Evolutionary conservation across 2,888 invertebrate species (phyloP), one percentile per base, ranked within the genome.

Genomic region (Phymatocera aterrima): DNA sequence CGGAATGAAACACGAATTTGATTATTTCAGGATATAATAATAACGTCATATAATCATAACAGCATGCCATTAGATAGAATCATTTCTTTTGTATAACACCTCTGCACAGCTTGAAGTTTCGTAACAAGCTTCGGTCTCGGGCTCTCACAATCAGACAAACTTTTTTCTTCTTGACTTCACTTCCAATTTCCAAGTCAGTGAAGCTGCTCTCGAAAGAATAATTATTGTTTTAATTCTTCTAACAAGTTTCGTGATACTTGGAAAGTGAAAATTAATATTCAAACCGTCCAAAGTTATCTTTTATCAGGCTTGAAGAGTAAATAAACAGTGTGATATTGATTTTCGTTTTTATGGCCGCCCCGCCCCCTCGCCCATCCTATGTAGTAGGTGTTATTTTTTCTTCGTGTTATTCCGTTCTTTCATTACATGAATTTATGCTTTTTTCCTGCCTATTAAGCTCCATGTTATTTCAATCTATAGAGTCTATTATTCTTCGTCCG

Each of bases 401-500:
- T 21, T 51, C 1, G 1, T 10, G 8, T 28, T 57, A 4, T 24
- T 46, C 43, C n/a, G n/a, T 46, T 12, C 18, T 15, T 61, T 61
- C 12, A 65, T 65, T 40, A 21, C n/a, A n/a, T 15, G 24, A 2
- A 40, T 31, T 40, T 8, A 64, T 64, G 24, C 2, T 68, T 12
- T 15, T n/a, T 40, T 68, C 65, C 28, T 15, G 10, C 34, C 31
- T 51, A 34, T 51, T 10, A 72, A 72, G 51, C 51, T 48, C 31
- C 1, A 31, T 3, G 51, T 72, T 51, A 34, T 72, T 72, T 72
- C 34, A 43, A 72, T 72, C 72, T 31, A 21, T 18, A 34, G 12
- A 51, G 51, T 72, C 48, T 51, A 51, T 72, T 72, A 72, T 72
- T 72, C 51, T 72, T 51, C 48, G 72, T 31, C 51, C 51, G 72